Base-by-base conservation (phyloP, 2,888 invertebrate species). In the Epinotia bilunana region DNA sequence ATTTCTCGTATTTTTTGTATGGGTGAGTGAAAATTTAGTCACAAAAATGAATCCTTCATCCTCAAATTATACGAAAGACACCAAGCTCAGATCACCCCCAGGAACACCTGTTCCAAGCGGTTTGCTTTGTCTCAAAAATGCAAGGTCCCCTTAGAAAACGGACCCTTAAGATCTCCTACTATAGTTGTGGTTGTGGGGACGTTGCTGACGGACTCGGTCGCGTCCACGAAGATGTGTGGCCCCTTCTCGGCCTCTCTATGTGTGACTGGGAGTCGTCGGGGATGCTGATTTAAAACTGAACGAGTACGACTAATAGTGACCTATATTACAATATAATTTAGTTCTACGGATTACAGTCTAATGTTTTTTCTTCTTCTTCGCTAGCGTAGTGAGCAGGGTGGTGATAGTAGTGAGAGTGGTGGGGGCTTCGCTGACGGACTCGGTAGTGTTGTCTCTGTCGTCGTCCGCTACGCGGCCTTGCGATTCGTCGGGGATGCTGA, bases 401-500 rank as follows among this genome's bases (percentile, higher is more conserved):
- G 87, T 82, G 3, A 87, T 75, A 0, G 90, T 87, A 1, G 91
- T 87, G 2, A 86, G 81, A 1, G 87, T 82, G 2, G 88, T 86
- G 20, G 86, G 79, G 0, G 86, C 78, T 67, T 87, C 87, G 0
- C 86, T 86, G 0, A 81, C 76, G 6, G 78, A 76, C 11, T 79
- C 80, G 2, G 87, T 87, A 3, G 77, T 39, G 57, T 85, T 87
- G 9, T 53, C 53, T 0, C 78, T 72, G 0, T 67, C 84, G 0
- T 79, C 78, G 23, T 80, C 78, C 61, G 84, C 87, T 43, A 80
- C 84, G 2, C 65, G 60, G 18, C 53, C 43, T 53, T 77, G 77
- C 4, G 70, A 72, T 16, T 95, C 95, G 77, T 96, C 96, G 0
- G 96, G 96, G 81, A 97, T 96, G 83, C 96, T 96, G 76, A 97